These are phyloP conservation scores for Danio choprae DNA, from an alignment of 2,797 vertebrate genomes.

Conservation along the genomic window DNA sequence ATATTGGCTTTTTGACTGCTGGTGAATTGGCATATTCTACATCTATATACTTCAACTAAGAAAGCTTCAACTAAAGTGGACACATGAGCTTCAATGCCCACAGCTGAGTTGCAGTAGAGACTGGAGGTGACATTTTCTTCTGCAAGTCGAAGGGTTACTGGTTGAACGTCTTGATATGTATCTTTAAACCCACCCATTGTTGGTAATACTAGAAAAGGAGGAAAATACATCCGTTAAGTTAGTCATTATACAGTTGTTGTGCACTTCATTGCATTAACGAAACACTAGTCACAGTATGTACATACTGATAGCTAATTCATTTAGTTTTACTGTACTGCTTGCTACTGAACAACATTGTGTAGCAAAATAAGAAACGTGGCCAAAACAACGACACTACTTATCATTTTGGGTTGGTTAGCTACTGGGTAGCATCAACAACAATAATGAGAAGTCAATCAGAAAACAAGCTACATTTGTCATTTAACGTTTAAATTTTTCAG, in stretches of 20 bases:
- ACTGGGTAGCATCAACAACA: background rate
- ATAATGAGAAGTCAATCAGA: background rate
- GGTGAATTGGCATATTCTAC: conserved; percentile 75
- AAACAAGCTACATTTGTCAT: background rate
- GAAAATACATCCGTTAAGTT: background rate
- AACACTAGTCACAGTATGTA: background rate
- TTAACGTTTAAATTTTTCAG: background rate
- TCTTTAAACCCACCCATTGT: conserved; percentile 57
- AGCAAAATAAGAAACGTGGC: background rate
- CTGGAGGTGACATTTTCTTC: conserved; percentile 63
- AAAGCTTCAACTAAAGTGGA: conserved; percentile 74
- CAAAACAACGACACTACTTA: background rate
- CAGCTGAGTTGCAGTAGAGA: conserved; percentile 66
- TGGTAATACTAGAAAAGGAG: background rate
- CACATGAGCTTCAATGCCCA: conserved; percentile 61
- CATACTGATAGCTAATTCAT: background rate
- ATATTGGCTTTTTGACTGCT: conserved; percentile 70
- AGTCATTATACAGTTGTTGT: background rate
- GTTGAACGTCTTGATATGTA: conserved; percentile 58
- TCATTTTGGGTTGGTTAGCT: background rate
- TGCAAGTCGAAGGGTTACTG: conserved; percentile 58
- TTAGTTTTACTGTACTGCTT: background rate
- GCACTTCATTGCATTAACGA: background rate
- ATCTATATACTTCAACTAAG: conserved; percentile 73
- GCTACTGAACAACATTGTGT: background rate